A percentile compares a stretch with the other conserved stretches of the same genome.
phyloP scores from a whole-genome alignment of 2,797 vertebrate species.

The Premnoplex brunnescens region DNA sequence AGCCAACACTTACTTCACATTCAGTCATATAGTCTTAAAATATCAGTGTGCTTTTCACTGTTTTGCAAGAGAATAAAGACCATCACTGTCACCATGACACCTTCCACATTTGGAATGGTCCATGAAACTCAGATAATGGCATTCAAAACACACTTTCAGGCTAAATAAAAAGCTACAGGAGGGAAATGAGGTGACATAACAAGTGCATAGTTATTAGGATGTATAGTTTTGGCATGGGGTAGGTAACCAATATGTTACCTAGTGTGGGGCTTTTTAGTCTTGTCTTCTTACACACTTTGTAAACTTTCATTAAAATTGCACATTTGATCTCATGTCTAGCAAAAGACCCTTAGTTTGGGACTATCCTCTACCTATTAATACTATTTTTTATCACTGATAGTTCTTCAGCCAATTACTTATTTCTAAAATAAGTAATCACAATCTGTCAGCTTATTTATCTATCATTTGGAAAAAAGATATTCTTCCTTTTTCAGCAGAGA shows the following conservation, averaged over 20 bases:
- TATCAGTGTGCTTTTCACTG: not conserved
- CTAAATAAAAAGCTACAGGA: not conserved
- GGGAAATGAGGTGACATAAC: not conserved
- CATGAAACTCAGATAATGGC: not conserved
- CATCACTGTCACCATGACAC: not conserved
- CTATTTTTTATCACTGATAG: not conserved
- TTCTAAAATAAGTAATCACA: not conserved
- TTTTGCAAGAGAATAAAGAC: not conserved
- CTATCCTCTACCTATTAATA: not conserved
- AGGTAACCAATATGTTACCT: not conserved
- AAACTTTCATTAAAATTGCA: not conserved
- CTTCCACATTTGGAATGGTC: fast-evolving
- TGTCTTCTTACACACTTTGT: not conserved
- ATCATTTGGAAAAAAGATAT: not conserved
- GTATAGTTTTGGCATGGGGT: fast-evolving
- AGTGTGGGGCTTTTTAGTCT: not conserved
- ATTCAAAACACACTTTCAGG: not conserved
- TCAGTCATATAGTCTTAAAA: not conserved
- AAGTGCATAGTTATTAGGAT: not conserved
- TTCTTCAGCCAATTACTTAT: not conserved
- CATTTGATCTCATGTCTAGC: not conserved
- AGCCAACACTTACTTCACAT: not conserved
- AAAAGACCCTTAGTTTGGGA: not conserved
- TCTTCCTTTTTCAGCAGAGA: not conserved
- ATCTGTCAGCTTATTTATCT: not conserved